Conservation (phyloP, 2,888 invertebrate species). For the Helobdella robusta region DNA sequence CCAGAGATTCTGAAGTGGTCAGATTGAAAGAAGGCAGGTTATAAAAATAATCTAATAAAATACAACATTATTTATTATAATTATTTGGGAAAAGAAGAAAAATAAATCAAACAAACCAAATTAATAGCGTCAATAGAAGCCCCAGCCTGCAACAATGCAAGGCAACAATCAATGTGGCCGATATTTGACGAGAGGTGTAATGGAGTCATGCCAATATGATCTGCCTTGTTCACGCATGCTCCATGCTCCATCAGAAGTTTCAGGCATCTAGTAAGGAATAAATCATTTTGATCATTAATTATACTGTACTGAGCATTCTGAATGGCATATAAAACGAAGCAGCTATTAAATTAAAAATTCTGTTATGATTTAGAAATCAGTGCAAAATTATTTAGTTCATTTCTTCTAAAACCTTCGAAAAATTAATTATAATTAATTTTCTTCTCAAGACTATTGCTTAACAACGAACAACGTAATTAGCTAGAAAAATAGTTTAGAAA, state of each 20-base stretch:
- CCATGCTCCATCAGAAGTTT: conserved; percentile 38
- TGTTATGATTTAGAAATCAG: neutral
- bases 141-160: conserved; percentile 39
- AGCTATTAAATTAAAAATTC: neutral
- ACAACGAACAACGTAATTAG: neutral
- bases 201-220: conserved; percentile 40
- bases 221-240: conserved; percentile 38
- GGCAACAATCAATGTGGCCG: conserved; percentile 41
- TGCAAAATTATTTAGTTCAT: no score
- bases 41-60: neutral
- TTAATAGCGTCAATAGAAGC: conserved; percentile 39
- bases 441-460: neutral
- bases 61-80: neutral
- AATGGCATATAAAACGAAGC: neutral
- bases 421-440: conserved; percentile 13
- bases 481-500: neutral
- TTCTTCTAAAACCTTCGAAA: no score
- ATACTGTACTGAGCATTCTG: neutral
- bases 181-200: conserved; percentile 42
- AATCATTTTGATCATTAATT: neutral
- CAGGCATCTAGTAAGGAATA: conserved; percentile 37
- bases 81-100: neutral
- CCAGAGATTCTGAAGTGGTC: conserved; percentile 38
- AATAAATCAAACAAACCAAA: conserved; percentile 32
- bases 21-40: neutral